Conservation (phyloP, 1,140 invertebrate genomes). For the Macrotrachela quadricornifera region DNA sequence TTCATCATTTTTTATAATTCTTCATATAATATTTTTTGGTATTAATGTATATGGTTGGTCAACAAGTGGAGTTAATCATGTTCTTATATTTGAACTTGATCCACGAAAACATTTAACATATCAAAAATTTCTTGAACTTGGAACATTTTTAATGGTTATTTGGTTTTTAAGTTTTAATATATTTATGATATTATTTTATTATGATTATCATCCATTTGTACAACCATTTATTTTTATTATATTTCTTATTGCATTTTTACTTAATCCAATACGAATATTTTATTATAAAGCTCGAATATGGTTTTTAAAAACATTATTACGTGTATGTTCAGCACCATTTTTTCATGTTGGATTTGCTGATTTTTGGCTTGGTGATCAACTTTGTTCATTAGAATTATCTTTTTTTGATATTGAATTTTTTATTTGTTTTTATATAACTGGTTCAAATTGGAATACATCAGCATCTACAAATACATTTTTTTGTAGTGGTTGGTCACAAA, state of each 20-base stretch:
- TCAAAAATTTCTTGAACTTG: slow-evolving; percentile 84
- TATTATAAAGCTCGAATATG: slow-evolving; percentile 1
- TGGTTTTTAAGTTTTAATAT: slow-evolving; percentile 58
- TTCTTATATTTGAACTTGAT: slow-evolving; percentile 92
- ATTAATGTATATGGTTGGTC: slow-evolving; percentile 95
- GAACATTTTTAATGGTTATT: slow-evolving; percentile 78
- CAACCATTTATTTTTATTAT: slow-evolving; percentile 3
- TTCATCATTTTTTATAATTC: slow-evolving; percentile 67
- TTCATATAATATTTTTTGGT: slow-evolving; percentile 83
- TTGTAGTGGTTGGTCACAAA: too few species aligned
- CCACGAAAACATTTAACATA: slow-evolving; percentile 80
- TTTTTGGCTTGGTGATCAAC: slow-evolving; percentile 97
- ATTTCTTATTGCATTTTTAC: slow-evolving; percentile 1
- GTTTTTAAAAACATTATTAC: neutral
- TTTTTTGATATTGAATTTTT: slow-evolving; percentile 85
- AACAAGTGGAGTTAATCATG: slow-evolving; percentile 92
- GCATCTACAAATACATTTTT: too few species aligned
- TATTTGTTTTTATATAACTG: slow-evolving; percentile 37
- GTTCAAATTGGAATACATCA: neutral
- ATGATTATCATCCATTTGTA: neutral
- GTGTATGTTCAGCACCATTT: slow-evolving; percentile 63
- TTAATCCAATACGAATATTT: slow-evolving; percentile 6
- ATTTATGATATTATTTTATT: slow-evolving; percentile 4
- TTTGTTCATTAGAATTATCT: slow-evolving; percentile 70
- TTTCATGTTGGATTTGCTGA: slow-evolving; percentile 89